Evolutionary conservation across 2,113 vertebrate species (phyloP).

Genomic region (Sturnus vulgaris): DNA sequence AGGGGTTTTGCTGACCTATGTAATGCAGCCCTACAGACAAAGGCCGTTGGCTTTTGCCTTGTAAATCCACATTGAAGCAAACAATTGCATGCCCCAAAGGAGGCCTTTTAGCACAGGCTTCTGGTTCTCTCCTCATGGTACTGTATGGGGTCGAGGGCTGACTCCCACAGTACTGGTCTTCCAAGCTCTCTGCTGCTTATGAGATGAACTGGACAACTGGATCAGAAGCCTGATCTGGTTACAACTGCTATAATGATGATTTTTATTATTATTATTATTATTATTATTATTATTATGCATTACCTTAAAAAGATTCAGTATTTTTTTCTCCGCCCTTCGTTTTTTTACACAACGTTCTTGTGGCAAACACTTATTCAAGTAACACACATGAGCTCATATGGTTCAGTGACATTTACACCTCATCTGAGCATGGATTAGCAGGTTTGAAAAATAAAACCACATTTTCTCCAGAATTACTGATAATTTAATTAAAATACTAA

Average conservation of each 20-base stretch:
- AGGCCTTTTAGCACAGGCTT: not conserved
- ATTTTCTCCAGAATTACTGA: not conserved
- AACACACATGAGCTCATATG: not conserved
- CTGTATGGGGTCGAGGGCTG: too few relatives aligned
- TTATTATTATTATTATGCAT: too few relatives aligned
- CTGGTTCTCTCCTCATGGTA: not conserved
- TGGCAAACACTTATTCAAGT: not conserved
- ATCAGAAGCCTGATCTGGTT: not conserved
- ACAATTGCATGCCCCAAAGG: not conserved
- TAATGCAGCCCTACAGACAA: not conserved
- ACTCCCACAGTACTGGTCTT: not conserved
- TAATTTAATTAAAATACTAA: not conserved
- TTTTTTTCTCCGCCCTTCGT: not conserved
- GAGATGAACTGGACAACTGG: not conserved
- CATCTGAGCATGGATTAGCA: not conserved
- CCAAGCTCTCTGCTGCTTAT: not conserved
- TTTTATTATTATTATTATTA: too few relatives aligned
- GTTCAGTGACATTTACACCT: not conserved
- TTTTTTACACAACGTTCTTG: not conserved
- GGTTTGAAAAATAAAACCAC: not conserved
- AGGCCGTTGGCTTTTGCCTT: not conserved
- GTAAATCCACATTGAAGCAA: not conserved
- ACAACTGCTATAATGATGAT: not conserved
- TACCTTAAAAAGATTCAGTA: not conserved
- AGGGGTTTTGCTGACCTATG: rapidly evolving